Evolutionary conservation across 2,113 vertebrate species (phyloP).

Genomic region (Piaya cayana): DNA sequence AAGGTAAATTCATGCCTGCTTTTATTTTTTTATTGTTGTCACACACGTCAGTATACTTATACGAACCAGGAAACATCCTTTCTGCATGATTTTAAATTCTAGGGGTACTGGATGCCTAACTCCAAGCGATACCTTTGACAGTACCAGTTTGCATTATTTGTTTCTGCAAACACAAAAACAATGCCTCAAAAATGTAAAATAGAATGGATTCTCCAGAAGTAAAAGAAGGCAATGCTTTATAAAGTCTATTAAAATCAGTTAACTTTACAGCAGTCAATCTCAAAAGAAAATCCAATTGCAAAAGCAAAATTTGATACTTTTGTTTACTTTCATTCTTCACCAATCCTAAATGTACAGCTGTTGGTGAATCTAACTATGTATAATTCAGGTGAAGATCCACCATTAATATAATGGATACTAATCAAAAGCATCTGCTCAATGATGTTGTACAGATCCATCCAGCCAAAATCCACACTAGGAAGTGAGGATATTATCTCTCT

Average conservation of each 20-base stretch:
- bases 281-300: not conserved
- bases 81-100: not conserved
- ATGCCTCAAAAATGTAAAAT: not conserved
- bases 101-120: not conserved
- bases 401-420: not conserved
- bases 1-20: not conserved
- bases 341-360: not conserved
- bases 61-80: not conserved
- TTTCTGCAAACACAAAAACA: not conserved
- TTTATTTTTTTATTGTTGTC: not conserved
- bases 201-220: not conserved
- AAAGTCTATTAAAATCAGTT: not conserved
- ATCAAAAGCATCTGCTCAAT: not conserved
- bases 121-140: not conserved
- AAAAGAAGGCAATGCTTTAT: not conserved
- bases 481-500: not conserved
- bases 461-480: not conserved
- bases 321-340: not conserved
- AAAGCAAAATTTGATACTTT: not conserved
- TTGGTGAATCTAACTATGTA: not conserved
- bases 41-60: not conserved
- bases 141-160: not conserved
- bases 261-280: not conserved
- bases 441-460: not conserved
- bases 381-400: not conserved